phyloP scores from a whole-genome alignment of 1,140 invertebrate genomes.

The Drosophila tropicalis region DNA sequence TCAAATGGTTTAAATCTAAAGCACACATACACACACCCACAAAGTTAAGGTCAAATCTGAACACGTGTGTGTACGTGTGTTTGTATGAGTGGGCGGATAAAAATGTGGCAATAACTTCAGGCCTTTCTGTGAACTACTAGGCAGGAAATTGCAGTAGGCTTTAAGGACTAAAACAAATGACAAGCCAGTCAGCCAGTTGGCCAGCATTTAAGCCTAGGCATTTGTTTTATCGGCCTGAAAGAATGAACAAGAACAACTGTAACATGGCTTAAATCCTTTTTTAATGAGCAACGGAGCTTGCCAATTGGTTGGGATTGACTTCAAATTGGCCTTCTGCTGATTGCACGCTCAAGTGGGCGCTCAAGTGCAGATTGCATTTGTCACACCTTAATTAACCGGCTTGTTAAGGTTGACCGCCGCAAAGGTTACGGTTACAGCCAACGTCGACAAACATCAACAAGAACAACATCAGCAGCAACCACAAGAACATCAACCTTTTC shows the following conservation, averaged over 20 bases:
- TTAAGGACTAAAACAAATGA: conserved; percentile 48
- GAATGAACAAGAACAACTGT: background rate
- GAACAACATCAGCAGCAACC: background rate
- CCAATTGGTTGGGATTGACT: conserved; percentile 11
- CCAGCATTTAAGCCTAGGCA: conserved; percentile 68
- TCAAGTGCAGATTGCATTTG: conserved; percentile 57
- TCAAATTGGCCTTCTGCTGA: conserved; percentile 61
- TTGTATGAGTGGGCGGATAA: no score
- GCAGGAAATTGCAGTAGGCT: conserved; percentile 64
- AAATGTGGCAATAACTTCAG: background rate
- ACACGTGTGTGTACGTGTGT: background rate
- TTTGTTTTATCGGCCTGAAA: conserved; percentile 55
- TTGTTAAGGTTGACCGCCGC: conserved; percentile 3
- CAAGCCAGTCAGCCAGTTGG: conserved; percentile 33
- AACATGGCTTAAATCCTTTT: conserved; percentile 34
- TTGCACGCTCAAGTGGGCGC: conserved; percentile 37
- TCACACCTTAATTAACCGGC: conserved; percentile 68
- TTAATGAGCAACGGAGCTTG: conserved; percentile 45
- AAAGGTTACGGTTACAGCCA: conserved; percentile 43
- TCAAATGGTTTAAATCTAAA: conserved; percentile 3
- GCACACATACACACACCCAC: background rate
- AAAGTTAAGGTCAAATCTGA: background rate
- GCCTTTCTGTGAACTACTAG: conserved; percentile 20
- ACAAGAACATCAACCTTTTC: conserved; percentile 1
- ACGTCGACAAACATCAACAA: background rate